Conservation (phyloP, 2,888 invertebrate species). For the Sarcophaga carnaria region DNA sequence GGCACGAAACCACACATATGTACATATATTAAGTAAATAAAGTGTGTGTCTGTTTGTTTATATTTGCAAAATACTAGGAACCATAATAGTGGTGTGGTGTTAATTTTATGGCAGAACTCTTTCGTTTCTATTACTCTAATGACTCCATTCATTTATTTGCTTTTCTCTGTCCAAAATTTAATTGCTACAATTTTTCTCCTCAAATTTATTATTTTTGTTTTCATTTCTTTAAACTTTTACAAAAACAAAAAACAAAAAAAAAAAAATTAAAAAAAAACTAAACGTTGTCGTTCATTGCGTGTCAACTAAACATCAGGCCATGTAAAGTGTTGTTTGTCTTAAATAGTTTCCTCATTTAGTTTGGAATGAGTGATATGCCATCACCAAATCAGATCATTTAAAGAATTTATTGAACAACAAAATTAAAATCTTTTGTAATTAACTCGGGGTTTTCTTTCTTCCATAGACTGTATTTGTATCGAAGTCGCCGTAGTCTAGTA, state of each 20-base stretch:
- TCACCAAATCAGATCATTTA: conserved; percentile 4
- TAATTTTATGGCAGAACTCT: conserved; percentile 32
- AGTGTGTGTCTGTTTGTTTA: not conserved
- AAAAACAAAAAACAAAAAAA: too few relatives aligned
- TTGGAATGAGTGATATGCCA: conserved; percentile 39
- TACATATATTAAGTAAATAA: not conserved
- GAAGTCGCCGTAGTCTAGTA: too few relatives aligned
- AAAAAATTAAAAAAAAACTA: conserved; percentile 10
- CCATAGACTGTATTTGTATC: too few relatives aligned
- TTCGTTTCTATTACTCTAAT: conserved; percentile 46
- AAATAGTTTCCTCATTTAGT: conserved; percentile 65
- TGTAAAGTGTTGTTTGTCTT: conserved; percentile 70
- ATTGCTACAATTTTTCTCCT: conserved; percentile 59
- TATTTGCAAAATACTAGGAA: not conserved
- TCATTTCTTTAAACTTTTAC: not conserved
- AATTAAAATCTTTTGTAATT: too few relatives aligned
- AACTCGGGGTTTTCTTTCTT: too few relatives aligned
- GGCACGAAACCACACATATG: not conserved
- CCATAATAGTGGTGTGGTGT: conserved; percentile 24
- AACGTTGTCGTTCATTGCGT: conserved; percentile 74
- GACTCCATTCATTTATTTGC: conserved; percentile 25
- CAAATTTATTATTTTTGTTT: not conserved
- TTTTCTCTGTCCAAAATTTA: conserved; percentile 49
- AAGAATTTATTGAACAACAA: not conserved
- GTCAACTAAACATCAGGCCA: conserved; percentile 80